Base-by-base conservation (phyloP, 2,113 vertebrate species). In the Stegastes partitus region DNA sequence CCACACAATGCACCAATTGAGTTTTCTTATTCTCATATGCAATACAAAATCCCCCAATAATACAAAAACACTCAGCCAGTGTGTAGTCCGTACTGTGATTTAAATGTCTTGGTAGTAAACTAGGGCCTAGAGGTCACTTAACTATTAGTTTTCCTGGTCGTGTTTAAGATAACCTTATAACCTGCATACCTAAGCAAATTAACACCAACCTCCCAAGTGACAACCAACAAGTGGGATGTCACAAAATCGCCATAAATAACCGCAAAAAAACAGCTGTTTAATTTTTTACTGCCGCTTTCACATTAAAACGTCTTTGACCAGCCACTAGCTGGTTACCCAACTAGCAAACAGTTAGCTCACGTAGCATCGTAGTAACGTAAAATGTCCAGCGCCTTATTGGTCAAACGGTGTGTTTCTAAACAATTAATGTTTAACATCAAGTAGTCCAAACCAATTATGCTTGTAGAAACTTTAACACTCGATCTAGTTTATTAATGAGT, bases 321-420 rank as follows among this genome's bases (percentile, higher is more conserved):
- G 45, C 11, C 45, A 79, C 19, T 59, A 57, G 74, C 68, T 78
- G 23, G 19, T 78, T 53, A 53, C 12, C 61, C 5, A 21, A 26
- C 59, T 44, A 67, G 66, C 54, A 65, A 74, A 54, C 72, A 70
- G 26, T 68, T 82, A 85, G 73, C 83, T 21, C 37, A 19, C 47
- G n/a, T 21, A 47, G 68, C 67, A 11, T 67, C 71, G 45, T 31
- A 18, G 25, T 31, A 28, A 53, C 25, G 21, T 19, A 34, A 66
- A 39, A 55, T 10, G 31, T n/a, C n/a, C 2, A 65, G 4, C 10
- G 16, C 19, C 15, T 51, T 23, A 56, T 1, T 45, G 19, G 5
- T 11, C 4, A 34, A 44, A 22, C 11, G 12, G 11, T 23, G 12
- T 63, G 37, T 59, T 45, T 22, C 3, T 21, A 26, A 18, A 14